Conservation (phyloP, 2,113 vertebrate species). For the Seriola quinqueradiata region DNA sequence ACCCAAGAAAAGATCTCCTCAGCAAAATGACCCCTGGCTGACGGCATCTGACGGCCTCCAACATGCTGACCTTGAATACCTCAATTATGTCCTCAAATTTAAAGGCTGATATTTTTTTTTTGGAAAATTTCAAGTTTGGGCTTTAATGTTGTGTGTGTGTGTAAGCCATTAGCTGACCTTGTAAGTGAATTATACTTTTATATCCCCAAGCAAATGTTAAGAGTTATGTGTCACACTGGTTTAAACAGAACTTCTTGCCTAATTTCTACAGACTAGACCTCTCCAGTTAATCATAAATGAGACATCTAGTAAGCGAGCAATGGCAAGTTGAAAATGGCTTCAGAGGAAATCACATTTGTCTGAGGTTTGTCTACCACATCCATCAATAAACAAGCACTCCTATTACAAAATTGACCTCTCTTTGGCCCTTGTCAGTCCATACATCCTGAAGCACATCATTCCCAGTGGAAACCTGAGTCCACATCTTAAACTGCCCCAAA, state of each 20-base stretch:
- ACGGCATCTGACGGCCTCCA: constrained; percentile 17
- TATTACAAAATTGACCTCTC: constrained; percentile 71
- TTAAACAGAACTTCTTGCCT: constrained; percentile 47
- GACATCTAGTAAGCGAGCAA: constrained; percentile 53
- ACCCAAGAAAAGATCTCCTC: constrained; percentile 17
- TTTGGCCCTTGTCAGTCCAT: constrained; percentile 73
- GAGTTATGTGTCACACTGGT: constrained; percentile 47
- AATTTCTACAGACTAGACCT: constrained; percentile 50
- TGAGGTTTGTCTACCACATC: constrained; percentile 59
- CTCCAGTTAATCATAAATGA: constrained; percentile 68
- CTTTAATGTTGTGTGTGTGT: constrained; percentile 26
- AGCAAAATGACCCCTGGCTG: constrained; percentile 40
- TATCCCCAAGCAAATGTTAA: constrained; percentile 51
- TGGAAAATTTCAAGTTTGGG: constrained; percentile 22
- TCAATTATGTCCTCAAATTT: constrained; percentile 24
- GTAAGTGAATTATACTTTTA: constrained; percentile 42
- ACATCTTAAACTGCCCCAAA: constrained; percentile 35
- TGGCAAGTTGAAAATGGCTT: constrained; percentile 59
- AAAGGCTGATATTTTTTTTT: constrained; percentile 2
- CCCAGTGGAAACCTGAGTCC: constrained; percentile 61
- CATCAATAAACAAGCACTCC: constrained; percentile 67
- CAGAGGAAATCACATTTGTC: constrained; percentile 63
- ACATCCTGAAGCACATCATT: constrained; percentile 56
- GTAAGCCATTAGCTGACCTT: constrained; percentile 41
- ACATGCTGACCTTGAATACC: constrained; percentile 58